phyloP scores from a whole-genome alignment of 2,113 vertebrate species.

The Aphelocoma coerulescens region DNA sequence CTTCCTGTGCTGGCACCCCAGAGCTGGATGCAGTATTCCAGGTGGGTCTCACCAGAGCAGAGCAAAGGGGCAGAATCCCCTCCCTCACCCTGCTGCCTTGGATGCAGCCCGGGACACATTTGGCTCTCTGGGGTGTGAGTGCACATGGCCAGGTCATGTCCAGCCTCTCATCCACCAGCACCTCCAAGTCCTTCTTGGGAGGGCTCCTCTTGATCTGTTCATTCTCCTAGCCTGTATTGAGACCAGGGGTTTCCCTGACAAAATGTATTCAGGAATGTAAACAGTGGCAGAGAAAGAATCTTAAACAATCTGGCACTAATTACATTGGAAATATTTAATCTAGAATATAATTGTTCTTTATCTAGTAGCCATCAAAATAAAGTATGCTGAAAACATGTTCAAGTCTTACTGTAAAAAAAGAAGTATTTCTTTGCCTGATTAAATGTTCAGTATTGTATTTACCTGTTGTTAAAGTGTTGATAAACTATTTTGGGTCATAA shows the following conservation, averaged over 20 bases:
- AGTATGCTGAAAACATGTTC: neutral
- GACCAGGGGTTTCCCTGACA: neutral
- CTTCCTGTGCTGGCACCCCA: neutral
- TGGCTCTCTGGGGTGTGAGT: neutral
- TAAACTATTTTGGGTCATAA: neutral
- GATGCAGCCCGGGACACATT: rapidly evolving
- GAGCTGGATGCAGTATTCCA: neutral
- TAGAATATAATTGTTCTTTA: neutral
- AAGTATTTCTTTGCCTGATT: neutral
- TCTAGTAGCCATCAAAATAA: neutral
- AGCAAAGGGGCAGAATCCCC: neutral
- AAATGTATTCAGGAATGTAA: neutral
- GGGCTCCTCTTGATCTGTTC: neutral
- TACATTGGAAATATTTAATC: neutral
- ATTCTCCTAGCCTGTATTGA: neutral
- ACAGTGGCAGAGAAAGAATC: neutral
- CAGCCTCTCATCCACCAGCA: neutral
- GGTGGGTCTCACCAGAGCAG: neutral
- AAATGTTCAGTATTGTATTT: neutral
- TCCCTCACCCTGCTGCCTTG: neutral
- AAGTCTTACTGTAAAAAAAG: neutral
- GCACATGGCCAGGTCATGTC: rapidly evolving
- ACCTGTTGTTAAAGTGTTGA: neutral
- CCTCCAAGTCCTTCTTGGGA: neutral
- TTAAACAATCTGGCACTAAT: neutral